A percentile compares a stretch with the other conserved stretches of the same genome.
phyloP scores from a whole-genome alignment of 2,888 invertebrate species.

The Petrolisthes cinctipes region DNA sequence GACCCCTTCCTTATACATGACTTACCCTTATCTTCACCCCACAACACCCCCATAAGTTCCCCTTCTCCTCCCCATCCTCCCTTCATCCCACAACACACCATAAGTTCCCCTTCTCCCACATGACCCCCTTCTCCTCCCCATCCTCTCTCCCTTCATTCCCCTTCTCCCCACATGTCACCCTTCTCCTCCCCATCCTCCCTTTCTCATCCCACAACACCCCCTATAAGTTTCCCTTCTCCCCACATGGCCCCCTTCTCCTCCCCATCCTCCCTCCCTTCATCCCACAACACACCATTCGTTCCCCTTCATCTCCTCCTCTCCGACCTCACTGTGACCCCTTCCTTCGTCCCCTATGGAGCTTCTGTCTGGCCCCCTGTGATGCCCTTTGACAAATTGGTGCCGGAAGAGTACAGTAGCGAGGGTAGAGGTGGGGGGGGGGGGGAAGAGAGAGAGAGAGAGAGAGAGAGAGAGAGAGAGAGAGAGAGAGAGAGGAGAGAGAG shows the following conservation, averaged over 20 bases:
- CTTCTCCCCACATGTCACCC: not conserved
- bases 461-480: not conserved
- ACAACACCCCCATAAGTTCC: not conserved
- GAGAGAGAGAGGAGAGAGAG: conserved; percentile 8
- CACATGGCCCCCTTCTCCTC: not conserved
- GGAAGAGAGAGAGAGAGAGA: not conserved
- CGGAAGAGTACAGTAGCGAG: not conserved
- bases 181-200: not conserved
- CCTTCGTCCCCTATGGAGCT: not conserved
- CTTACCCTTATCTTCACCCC: not conserved
- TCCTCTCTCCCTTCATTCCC: no score
- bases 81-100: no score
- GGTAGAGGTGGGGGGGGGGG: not conserved
- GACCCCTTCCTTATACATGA: not conserved
- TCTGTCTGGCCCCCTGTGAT: not conserved
- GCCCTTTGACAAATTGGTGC: conserved; percentile 16
- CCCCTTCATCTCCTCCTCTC: no score
- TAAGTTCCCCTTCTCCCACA: no score
- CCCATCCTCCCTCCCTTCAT: no score
- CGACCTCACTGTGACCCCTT: not conserved
- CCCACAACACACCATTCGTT: no score
- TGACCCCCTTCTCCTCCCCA: no score
- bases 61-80: no score
- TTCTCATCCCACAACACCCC: not conserved
- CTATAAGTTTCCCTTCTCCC: not conserved